Evolutionary conservation across 2,113 vertebrate genomes (phyloP).

Genomic region (Psephotus haematonotus): DNA sequence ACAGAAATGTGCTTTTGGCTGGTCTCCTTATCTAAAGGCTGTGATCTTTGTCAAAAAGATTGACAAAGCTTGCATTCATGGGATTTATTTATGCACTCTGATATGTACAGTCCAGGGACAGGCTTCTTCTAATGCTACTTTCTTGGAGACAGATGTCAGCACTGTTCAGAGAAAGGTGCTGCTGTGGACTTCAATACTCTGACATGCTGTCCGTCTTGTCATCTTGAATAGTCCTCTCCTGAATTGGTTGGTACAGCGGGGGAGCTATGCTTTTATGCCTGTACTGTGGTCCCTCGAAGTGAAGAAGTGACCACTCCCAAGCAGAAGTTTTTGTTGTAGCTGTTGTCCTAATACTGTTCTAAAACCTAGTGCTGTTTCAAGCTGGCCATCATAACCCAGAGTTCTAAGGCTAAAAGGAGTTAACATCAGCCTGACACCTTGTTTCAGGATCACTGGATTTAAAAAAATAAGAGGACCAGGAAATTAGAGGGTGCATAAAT

Average conservation of each 20-base stretch:
- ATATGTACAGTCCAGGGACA: not conserved
- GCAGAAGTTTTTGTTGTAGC: not conserved
- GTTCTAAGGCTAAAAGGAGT: not conserved
- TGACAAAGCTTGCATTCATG: conserved; percentile 26
- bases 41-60: conserved; percentile 48
- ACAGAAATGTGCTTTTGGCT: conserved; percentile 30
- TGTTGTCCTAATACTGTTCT: not conserved
- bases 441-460: not conserved
- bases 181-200: not conserved
- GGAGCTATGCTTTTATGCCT: not conserved
- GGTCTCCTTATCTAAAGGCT: conserved; percentile 14
- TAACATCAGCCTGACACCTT: not conserved
- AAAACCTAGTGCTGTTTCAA: not conserved
- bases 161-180: conserved; percentile 20
- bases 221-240: not conserved
- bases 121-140: not conserved
- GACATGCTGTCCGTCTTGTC: conserved; percentile 11
- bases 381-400: not conserved
- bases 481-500: not conserved
- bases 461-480: not conserved
- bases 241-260: not conserved
- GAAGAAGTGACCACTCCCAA: not conserved
- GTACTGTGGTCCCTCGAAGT: not conserved
- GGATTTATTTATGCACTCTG: not conserved
- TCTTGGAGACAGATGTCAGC: not conserved